Conservation (phyloP, 1,140 invertebrate species). For the Trachelipus rathkii region DNA sequence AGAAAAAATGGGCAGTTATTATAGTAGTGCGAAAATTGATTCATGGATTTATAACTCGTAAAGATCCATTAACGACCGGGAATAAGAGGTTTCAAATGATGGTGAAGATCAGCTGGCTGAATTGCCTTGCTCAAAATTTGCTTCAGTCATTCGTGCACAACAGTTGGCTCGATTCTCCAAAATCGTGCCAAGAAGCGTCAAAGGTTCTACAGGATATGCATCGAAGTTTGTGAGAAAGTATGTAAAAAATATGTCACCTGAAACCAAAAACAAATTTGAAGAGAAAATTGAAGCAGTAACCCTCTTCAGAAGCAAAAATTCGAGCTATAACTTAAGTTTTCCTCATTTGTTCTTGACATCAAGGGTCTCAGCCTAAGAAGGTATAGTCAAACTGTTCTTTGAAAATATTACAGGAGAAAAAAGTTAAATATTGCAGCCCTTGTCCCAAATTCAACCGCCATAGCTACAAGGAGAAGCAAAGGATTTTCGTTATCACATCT, state of each 20-base stretch:
- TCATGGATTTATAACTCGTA: slow-evolving; percentile 77
- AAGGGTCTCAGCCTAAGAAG: no score
- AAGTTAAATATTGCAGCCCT: slow-evolving; percentile 71
- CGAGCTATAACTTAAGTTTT: no score
- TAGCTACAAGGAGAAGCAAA: slow-evolving; percentile 76
- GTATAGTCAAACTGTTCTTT: slow-evolving; percentile 30
- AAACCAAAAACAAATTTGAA: no score
- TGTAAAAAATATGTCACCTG: no score
- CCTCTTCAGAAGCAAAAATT: no score
- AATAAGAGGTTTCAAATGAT: slow-evolving; percentile 73
- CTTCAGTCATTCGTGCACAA: slow-evolving; percentile 64
- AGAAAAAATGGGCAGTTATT: slow-evolving; percentile 65
- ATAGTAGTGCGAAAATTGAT: slow-evolving; percentile 67
- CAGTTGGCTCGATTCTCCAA: slow-evolving; percentile 70
- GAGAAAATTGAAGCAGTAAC: no score
- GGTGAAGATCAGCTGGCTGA: slow-evolving; percentile 74
- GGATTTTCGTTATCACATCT: slow-evolving; percentile 70
- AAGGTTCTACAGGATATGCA: slow-evolving; percentile 20
- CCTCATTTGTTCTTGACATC: no score
- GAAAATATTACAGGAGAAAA: no score
- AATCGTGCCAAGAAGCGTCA: slow-evolving; percentile 63
- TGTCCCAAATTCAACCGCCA: slow-evolving; percentile 84
- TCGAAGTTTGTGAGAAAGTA: no score
- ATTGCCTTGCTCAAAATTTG: slow-evolving; percentile 63
- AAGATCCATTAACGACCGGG: slow-evolving; percentile 67